phyloP scores from a whole-genome alignment of 2,113 vertebrate genomes.

The Aspidoscelis tigris region DNA sequence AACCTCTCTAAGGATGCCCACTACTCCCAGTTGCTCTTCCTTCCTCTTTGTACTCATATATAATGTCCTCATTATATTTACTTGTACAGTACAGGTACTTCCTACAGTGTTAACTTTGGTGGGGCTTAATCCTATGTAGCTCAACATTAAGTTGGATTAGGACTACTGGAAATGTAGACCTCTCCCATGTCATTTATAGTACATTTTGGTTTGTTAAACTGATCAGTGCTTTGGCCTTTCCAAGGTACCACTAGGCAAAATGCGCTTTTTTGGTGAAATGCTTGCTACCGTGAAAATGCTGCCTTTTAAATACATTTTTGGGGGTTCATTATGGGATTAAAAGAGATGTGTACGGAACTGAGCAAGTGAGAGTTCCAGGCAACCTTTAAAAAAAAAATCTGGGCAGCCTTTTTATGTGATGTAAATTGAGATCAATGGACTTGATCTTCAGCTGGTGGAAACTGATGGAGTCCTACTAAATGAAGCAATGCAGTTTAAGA shows the following conservation, averaged over 20 bases:
- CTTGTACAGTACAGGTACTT: not conserved
- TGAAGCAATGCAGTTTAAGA: not conserved
- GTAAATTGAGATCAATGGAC: conserved; percentile 15
- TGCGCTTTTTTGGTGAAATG: not conserved
- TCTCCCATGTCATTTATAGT: not conserved
- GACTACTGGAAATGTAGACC: not conserved
- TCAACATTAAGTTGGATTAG: not conserved
- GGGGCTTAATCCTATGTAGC: not conserved
- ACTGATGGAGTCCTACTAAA: not conserved
- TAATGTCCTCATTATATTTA: not conserved
- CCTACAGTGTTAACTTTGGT: not conserved
- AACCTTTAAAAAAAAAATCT: conserved; percentile 1
- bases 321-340: not conserved
- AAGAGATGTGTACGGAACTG: not conserved
- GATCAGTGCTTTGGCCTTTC: not conserved
- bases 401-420: not conserved
- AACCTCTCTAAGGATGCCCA: too few species aligned
- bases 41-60: too few species aligned
- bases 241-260: not conserved
- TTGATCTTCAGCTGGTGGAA: not conserved
- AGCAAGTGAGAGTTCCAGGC: not conserved
- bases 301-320: not conserved
- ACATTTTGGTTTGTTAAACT: not conserved
- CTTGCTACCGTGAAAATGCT: not conserved
- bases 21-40: too few species aligned